Evolutionary conservation across 2,888 invertebrate genomes (phyloP).

Genomic region (Andricus quercusramuli): DNA sequence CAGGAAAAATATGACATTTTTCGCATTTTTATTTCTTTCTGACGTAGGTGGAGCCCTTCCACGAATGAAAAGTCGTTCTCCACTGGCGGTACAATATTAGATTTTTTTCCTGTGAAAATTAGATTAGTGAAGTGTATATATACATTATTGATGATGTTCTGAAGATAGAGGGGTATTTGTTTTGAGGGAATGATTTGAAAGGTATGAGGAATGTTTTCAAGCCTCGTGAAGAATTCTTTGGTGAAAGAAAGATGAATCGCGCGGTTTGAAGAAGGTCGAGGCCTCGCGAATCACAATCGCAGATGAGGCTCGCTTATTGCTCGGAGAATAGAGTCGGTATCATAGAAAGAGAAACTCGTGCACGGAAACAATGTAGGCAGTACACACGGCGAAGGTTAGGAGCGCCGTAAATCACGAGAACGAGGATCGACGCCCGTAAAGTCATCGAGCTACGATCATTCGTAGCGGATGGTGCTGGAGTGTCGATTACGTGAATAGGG

Average conservation of each 20-base stretch:
- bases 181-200: neutral
- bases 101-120: neutral
- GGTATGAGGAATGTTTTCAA: neutral
- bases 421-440: slow-evolving; percentile 76
- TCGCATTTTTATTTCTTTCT: slow-evolving; percentile 3
- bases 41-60: neutral
- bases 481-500: slow-evolving; percentile 57
- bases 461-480: slow-evolving; percentile 63
- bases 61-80: neutral
- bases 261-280: slow-evolving; percentile 28
- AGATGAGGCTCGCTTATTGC: slow-evolving; percentile 14
- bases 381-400: slow-evolving; percentile 72
- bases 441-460: slow-evolving; percentile 72
- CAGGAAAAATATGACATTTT: slow-evolving; percentile 18
- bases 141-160: neutral
- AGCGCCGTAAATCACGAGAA: slow-evolving; percentile 74
- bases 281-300: slow-evolving; percentile 33
- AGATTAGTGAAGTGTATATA: neutral
- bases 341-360: slow-evolving; percentile 62
- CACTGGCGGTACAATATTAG: neutral
- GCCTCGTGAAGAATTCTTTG: slow-evolving; percentile 10
- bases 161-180: neutral
- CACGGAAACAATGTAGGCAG: slow-evolving; percentile 67
- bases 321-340: slow-evolving; percentile 31
- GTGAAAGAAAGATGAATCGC: slow-evolving; percentile 33